phyloP scores from a whole-genome alignment of 2,797 vertebrate genomes.

The Cyclopterus lumpus region DNA sequence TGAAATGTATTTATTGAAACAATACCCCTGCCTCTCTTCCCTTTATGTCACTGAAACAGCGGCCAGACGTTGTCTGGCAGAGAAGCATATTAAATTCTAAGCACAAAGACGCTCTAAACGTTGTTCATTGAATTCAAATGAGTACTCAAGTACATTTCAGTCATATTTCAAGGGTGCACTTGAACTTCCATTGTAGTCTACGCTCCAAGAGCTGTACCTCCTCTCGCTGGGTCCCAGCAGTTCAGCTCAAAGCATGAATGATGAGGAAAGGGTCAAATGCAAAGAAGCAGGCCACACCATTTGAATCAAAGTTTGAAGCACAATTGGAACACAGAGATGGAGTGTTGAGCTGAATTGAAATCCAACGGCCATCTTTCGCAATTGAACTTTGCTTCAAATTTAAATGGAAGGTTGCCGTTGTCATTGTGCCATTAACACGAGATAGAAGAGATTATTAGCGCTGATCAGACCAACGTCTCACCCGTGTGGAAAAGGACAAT shows the following conservation, averaged over 20 bases:
- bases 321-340: slow-evolving; percentile 64
- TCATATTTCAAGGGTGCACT: slow-evolving; percentile 76
- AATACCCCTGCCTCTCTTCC: slow-evolving; percentile 8
- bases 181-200: slow-evolving; percentile 67
- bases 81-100: slow-evolving; percentile 49
- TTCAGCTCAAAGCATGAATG: slow-evolving; percentile 69
- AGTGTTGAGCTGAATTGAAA: slow-evolving; percentile 64
- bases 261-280: slow-evolving; percentile 78
- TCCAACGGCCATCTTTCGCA: slow-evolving; percentile 68
- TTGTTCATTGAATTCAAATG: slow-evolving; percentile 72
- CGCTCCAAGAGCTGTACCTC: slow-evolving; percentile 60
- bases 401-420: slow-evolving; percentile 81
- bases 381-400: slow-evolving; percentile 84
- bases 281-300: slow-evolving; percentile 65
- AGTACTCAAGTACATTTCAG: slow-evolving; percentile 67
- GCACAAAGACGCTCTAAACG: slow-evolving; percentile 64
- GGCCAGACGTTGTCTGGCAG: slow-evolving; percentile 33
- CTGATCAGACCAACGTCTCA: slow-evolving; percentile 79
- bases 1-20: slow-evolving; percentile 44
- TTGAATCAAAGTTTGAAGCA: slow-evolving; percentile 78
- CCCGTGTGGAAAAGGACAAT: slow-evolving; percentile 77
- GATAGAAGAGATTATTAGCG: slow-evolving; percentile 86
- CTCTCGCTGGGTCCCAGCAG: slow-evolving; percentile 54
- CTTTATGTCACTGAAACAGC: slow-evolving; percentile 29
- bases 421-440: slow-evolving; percentile 78